phyloP scores from a whole-genome alignment of 2,888 invertebrate genomes.

The Ommatoiulus sabulosus region DNA sequence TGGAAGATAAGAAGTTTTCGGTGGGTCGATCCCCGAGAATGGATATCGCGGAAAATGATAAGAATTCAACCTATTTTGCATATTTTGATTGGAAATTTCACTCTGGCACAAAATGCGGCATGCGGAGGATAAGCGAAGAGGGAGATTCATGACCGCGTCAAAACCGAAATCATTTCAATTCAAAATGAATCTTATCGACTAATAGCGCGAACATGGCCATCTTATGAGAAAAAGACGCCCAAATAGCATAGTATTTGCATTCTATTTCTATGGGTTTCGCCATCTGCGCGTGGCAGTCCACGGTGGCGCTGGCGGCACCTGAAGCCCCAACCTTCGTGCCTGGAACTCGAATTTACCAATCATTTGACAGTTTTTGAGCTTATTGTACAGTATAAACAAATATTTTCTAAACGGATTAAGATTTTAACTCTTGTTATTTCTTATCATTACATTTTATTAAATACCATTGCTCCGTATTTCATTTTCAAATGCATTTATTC shows the following conservation, averaged over 20 bases:
- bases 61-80: constrained; percentile 4
- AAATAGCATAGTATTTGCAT: background rate
- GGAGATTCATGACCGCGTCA: background rate
- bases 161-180: constrained; percentile 2
- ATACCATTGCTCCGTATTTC: no score
- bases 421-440: no score
- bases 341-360: no score
- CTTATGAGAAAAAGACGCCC: background rate
- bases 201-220: background rate
- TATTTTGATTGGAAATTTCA: constrained; percentile 32
- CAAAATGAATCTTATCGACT: constrained; percentile 9
- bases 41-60: background rate
- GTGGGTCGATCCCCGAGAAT: constrained; percentile 9
- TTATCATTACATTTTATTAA: no score
- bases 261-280: background rate
- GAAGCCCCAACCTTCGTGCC: no score
- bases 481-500: no score
- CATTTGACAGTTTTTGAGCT: no score
- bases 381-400: no score
- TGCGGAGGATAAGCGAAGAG: background rate
- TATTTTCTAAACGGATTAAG: no score
- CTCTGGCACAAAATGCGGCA: background rate
- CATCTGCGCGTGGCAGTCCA: background rate
- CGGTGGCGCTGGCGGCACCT: background rate
- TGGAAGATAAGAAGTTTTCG: constrained; percentile 21